phyloP scores from a whole-genome alignment of 2,888 invertebrate genomes.

The Drosophila basisetae region DNA sequence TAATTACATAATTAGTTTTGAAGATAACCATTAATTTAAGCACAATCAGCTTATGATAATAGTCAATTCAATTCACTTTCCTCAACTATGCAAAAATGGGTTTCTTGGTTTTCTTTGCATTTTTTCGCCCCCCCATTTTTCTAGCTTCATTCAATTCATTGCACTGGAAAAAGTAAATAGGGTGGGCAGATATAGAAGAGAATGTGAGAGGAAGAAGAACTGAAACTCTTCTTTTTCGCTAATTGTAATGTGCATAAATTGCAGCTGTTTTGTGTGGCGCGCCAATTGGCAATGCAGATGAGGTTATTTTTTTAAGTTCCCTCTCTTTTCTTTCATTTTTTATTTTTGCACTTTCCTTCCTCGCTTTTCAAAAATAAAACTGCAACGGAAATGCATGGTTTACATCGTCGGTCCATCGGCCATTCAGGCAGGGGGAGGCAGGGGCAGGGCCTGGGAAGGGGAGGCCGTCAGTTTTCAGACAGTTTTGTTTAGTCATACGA shows the following conservation, averaged over 20 bases:
- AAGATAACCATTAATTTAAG: slow-evolving; percentile 5
- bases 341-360: slow-evolving; percentile 20
- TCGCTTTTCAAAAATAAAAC: slow-evolving; percentile 46
- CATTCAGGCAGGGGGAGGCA: slow-evolving; percentile 10
- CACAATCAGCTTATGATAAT: slow-evolving; percentile 13
- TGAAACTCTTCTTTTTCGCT: slow-evolving; percentile 57
- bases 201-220: slow-evolving; percentile 23
- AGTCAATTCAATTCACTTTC: slow-evolving; percentile 16
- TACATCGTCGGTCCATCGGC: slow-evolving; percentile 47
- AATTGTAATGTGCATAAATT: slow-evolving; percentile 80
- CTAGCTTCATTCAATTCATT: slow-evolving; percentile 17
- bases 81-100: not conserved
- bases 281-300: slow-evolving; percentile 79
- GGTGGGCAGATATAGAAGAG: slow-evolving; percentile 1
- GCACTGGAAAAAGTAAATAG: slow-evolving; percentile 5
- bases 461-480: slow-evolving; percentile 21
- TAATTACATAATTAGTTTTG: not conserved
- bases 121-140: not conserved
- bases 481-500: slow-evolving; percentile 65
- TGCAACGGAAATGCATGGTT: slow-evolving; percentile 76
- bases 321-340: not conserved
- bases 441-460: not conserved
- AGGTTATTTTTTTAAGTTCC: slow-evolving; percentile 39
- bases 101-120: slow-evolving; percentile 16
- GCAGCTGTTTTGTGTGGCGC: slow-evolving; percentile 58